phyloP scores from a whole-genome alignment of 1,140 invertebrate genomes.

The Aphaenogaster floridana region DNA sequence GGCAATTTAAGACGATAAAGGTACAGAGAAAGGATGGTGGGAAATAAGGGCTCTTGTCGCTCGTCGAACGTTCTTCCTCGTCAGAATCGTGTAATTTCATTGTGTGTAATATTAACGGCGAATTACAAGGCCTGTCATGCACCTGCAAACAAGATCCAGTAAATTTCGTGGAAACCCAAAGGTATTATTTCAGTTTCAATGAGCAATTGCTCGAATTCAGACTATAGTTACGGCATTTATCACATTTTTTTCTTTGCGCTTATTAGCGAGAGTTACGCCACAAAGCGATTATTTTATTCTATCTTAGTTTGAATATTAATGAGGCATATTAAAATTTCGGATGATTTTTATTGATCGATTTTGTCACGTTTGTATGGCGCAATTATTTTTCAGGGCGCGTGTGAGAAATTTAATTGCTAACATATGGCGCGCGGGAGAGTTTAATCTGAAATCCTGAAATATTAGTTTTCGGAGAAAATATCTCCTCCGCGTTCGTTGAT shows the following conservation, averaged over 20 bases:
- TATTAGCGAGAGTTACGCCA: background rate
- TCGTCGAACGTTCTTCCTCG: background rate
- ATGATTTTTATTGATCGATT: background rate
- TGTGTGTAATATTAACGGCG: background rate
- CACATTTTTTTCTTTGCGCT: background rate
- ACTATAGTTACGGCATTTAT: background rate
- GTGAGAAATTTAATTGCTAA: background rate
- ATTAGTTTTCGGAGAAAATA: background rate
- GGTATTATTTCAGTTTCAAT: background rate
- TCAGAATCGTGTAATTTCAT: conserved; percentile 44
- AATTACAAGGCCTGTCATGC: background rate
- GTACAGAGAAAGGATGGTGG: background rate
- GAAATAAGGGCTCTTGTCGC: background rate
- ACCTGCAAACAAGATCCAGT: background rate
- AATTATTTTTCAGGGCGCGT: background rate
- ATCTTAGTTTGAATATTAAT: background rate
- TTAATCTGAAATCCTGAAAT: background rate
- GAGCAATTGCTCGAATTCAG: background rate
- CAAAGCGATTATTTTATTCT: background rate
- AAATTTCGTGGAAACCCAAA: conserved; percentile 14
- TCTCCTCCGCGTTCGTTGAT: background rate
- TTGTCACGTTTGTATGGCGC: background rate
- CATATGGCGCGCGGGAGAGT: conserved; percentile 5
- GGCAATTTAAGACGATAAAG: conserved; percentile 41
- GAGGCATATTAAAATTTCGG: background rate